Conservation (phyloP, 2,888 invertebrate genomes). For the Cosmorhoe ocellata region DNA sequence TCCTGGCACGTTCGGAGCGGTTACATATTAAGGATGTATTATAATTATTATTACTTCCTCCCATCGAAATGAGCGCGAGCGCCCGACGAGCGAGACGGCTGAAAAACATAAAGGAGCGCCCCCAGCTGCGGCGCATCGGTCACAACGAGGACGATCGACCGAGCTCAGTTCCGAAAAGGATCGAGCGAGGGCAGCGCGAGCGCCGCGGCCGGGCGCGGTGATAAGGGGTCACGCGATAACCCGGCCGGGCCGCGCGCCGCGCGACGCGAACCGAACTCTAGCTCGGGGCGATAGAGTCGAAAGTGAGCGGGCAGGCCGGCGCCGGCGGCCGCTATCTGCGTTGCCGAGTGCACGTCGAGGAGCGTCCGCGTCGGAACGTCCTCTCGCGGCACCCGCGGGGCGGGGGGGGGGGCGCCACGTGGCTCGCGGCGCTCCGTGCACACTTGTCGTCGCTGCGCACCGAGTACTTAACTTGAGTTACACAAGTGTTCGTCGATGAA, state of each 20-base stretch:
- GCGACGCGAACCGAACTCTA: slow-evolving; percentile 19
- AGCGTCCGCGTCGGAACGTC: neutral
- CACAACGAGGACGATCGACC: too few species aligned
- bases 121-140: too few species aligned
- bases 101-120: too few species aligned
- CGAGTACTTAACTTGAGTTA: neutral
- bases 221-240: slow-evolving; percentile 66
- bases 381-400: neutral
- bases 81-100: too few species aligned
- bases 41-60: too few species aligned
- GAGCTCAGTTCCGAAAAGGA: too few species aligned
- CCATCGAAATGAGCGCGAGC: too few species aligned
- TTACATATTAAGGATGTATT: too few species aligned
- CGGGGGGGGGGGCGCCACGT: neutral
- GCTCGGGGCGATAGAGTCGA: neutral
- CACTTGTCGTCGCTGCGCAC: slow-evolving; percentile 1
- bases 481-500: neutral
- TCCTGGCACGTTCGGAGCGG: too few species aligned
- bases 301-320: neutral
- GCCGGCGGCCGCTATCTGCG: slow-evolving; percentile 4
- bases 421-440: neutral
- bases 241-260: slow-evolving; percentile 34
- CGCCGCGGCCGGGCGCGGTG: slow-evolving; percentile 44
- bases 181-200: slow-evolving; percentile 24
- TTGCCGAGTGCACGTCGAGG: slow-evolving; percentile 14